Conservation (phyloP, 2,113 vertebrate species). For the Acanthisitta chloris region DNA sequence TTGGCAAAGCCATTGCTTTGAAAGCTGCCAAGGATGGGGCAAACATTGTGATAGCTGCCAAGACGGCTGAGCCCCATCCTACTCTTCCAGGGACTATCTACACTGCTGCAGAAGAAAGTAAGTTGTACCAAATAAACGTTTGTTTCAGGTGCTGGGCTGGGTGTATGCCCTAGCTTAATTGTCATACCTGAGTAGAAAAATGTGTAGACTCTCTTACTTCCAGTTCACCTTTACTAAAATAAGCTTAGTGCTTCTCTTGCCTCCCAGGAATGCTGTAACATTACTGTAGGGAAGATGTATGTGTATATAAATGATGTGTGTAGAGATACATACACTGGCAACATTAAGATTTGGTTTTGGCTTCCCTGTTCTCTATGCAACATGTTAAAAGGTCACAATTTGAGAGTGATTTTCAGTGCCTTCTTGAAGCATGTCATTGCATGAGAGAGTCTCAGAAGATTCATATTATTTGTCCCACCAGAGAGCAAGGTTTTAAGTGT, state of each 20-base stretch:
- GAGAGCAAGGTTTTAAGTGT: background rate
- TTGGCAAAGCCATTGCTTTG: slow-evolving; percentile 94
- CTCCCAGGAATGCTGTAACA: background rate
- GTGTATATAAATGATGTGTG: background rate
- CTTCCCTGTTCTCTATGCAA: background rate
- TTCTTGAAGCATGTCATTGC: background rate
- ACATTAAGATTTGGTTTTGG: background rate
- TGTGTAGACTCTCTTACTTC: background rate
- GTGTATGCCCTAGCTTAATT: background rate
- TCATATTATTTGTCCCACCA: background rate
- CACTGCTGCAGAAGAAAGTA: slow-evolving; percentile 91
- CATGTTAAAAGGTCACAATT: rapidly evolving
- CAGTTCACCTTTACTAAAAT: background rate
- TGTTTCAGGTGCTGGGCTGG: background rate
- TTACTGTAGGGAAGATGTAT: background rate
- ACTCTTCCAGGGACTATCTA: slow-evolving; percentile 93
- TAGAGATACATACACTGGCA: no score
- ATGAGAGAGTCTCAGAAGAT: background rate
- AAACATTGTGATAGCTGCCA: slow-evolving; percentile 93
- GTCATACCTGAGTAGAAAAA: background rate
- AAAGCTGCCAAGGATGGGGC: slow-evolving; percentile 95
- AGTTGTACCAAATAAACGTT: background rate
- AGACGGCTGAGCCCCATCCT: slow-evolving; percentile 86
- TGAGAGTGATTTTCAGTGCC: background rate
- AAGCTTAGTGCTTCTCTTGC: background rate